These are phyloP conservation scores for Acanthisitta chloris DNA, from an alignment of 2,113 vertebrate species.

Conservation along the genomic window DNA sequence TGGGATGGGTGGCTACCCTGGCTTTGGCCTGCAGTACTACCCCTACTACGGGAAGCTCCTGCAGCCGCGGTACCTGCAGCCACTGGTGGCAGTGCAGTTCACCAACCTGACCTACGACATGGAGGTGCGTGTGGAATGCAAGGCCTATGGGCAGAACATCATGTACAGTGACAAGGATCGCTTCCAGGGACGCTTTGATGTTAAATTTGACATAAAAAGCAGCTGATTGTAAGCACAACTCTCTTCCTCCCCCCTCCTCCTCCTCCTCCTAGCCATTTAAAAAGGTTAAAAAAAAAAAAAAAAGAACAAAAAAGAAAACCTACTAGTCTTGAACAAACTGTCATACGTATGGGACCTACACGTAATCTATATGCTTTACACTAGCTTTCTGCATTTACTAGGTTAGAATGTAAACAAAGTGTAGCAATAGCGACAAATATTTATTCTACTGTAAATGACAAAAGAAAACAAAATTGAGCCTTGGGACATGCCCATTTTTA, in stretches of 20 bases:
- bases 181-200: constrained; percentile 96
- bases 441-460: constrained; percentile 99
- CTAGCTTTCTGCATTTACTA: constrained; percentile 96
- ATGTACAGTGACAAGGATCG: constrained; percentile 94
- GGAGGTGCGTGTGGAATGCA: constrained; percentile 92
- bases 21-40: constrained; percentile 95
- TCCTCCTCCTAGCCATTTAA: constrained; percentile 77
- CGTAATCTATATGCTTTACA: constrained; percentile 98
- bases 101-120: constrained; percentile 80
- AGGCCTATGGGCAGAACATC: constrained; percentile 88
- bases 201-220: constrained; percentile 88
- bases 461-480: constrained; percentile 95
- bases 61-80: constrained; percentile 92
- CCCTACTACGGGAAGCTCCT: constrained; percentile 93
- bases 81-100: constrained; percentile 91
- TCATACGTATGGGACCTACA: constrained; percentile 99
- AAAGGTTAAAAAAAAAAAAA: constrained; percentile 72
- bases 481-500: constrained; percentile 97
- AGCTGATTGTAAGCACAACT: constrained; percentile 86
- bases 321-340: constrained; percentile 99
- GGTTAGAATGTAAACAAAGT: constrained; percentile 98
- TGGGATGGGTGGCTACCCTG: constrained; percentile 71
- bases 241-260: constrained; percentile 44
- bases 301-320: constrained; percentile 77
- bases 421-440: constrained; percentile 98